Conservation (phyloP, 2,888 invertebrate species). For the Lepidochrysops patricia region DNA sequence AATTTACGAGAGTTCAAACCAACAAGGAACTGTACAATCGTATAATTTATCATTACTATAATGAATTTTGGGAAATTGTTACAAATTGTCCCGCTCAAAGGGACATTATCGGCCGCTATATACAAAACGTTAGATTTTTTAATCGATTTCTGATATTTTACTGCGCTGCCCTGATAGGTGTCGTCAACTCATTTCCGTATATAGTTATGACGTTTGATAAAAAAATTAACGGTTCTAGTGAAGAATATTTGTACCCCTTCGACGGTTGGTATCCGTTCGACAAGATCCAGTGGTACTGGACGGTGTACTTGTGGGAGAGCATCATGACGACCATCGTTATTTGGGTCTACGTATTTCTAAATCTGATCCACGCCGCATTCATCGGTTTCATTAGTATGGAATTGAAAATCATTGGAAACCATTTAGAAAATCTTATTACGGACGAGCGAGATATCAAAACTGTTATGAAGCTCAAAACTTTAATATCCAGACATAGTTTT, state of each 20-base stretch:
- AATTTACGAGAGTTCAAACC: conserved; percentile 40
- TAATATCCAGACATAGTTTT: conserved; percentile 42
- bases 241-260: conserved; percentile 46
- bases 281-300: conserved; percentile 48
- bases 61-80: conserved; percentile 41
- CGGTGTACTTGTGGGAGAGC: conserved; percentile 52
- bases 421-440: conserved; percentile 37
- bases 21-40: conserved; percentile 37
- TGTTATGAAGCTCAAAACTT: conserved; percentile 37
- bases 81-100: conserved; percentile 32
- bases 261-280: conserved; percentile 64
- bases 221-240: conserved; percentile 28
- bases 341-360: conserved; percentile 38
- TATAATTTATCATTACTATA: conserved; percentile 41
- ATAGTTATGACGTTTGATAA: conserved; percentile 47
- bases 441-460: conserved; percentile 35
- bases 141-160: conserved; percentile 43
- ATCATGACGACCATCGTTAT: conserved; percentile 49
- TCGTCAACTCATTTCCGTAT: conserved; percentile 47
- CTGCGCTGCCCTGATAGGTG: conserved; percentile 33
- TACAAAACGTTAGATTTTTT: conserved; percentile 31
- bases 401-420: conserved; percentile 42
- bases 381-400: conserved; percentile 54
- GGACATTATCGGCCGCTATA: conserved; percentile 36
- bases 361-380: conserved; percentile 43